Conservation (phyloP, 2,888 invertebrate species). For the Leucoptera coffeella region DNA sequence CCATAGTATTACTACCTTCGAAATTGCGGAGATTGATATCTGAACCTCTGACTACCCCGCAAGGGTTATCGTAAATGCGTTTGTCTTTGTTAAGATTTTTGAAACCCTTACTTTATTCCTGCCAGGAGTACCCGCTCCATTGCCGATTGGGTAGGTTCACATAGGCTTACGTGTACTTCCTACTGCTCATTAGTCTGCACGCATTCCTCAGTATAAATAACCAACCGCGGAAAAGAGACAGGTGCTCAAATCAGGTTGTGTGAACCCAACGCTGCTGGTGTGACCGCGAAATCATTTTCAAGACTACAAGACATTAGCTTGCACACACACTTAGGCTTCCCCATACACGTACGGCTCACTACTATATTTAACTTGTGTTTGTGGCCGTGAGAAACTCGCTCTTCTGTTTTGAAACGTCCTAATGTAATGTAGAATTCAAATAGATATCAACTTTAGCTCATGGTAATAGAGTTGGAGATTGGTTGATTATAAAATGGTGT, state of each 20-base stretch:
- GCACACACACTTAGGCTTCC: conserved; percentile 17
- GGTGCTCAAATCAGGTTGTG: conserved; percentile 37
- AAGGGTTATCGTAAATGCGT: no score
- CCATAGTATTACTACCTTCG: no score
- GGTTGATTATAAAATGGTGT: conserved; percentile 16
- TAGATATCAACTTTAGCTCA: no score
- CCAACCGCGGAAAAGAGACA: conserved; percentile 46
- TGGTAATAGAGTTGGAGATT: conserved; percentile 11
- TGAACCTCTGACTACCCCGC: no score
- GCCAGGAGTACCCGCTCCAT: no score
- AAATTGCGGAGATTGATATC: no score
- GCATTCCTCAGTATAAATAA: conserved; percentile 48
- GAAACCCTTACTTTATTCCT: no score
- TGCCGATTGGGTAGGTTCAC: no score
- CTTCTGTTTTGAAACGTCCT: conserved; percentile 16
- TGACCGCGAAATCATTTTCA: conserved; percentile 55
- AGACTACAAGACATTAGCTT: conserved; percentile 44
- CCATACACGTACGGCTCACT: conserved; percentile 33
- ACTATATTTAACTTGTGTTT: conserved; percentile 27
- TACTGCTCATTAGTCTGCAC: conserved; percentile 1
- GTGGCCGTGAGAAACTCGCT: conserved; percentile 50
- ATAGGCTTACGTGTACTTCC: no score
- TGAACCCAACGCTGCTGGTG: conserved; percentile 44
- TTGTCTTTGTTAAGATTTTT: no score
- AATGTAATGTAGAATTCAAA: no score